Base-by-base conservation (phyloP, 2,113 vertebrate genomes). In the Scatophagus argus region DNA sequence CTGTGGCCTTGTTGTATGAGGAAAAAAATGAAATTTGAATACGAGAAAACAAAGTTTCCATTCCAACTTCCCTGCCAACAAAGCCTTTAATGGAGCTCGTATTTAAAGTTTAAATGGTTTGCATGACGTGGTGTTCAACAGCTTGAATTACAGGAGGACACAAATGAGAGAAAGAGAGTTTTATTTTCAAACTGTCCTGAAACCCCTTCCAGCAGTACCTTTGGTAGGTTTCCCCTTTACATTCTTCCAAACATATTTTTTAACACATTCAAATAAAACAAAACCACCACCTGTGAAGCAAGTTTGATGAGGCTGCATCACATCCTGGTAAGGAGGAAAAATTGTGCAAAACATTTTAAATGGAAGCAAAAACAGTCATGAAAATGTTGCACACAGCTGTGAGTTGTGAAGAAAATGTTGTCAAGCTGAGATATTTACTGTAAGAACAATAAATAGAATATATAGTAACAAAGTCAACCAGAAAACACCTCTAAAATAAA, bases 391-490 rank as follows among this genome's bases (percentile, higher is more conserved):
- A n/a, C n/a, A n/a, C n/a, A n/a, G n/a, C n/a, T n/a, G n/a, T n/a
- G n/a, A n/a, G n/a, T n/a, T n/a, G n/a, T n/a, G n/a, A n/a, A n/a
- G n/a, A n/a, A n/a, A n/a, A n/a, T n/a, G n/a, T n/a, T n/a, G n/a
- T n/a, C n/a, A n/a, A n/a, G n/a, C n/a, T n/a, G n/a, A 8, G 43
- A 11, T 4, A 38, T 21, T 58, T 23, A 2, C 8, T 38, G 34
- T 21, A 47, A 44, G 21, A 59, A 64, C 47, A 77, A 83, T 75
- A 87, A 77, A 87, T 79, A 70, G 72, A 68, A n/a, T n/a, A n/a
- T n/a, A n/a, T n/a, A n/a, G n/a, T 3, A 73, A 58, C 31, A 46
- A 9, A 43, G 0, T 36, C 21, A 60, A 41, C 13, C n/a, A 31
- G 25, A 68, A 60, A 51, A 56, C 43, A 25, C 51, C 14, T n/a